Percentiles rank a stretch among this genome's conserved stretches.
phyloP scores from a whole-genome alignment of 92 coral and sea anemone genomes.

The Epizoanthus stellaris region DNA sequence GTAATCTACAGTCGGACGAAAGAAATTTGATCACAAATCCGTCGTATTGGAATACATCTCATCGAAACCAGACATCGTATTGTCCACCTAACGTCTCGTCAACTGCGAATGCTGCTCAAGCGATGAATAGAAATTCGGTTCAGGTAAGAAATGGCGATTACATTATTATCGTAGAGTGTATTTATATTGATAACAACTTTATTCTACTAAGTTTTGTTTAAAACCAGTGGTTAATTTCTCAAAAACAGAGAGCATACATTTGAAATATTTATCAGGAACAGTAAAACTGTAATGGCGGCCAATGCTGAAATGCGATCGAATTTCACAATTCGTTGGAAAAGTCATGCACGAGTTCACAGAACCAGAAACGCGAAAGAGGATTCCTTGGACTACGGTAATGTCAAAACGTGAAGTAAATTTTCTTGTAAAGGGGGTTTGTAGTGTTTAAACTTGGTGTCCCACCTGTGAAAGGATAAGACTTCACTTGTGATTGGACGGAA shows the following conservation, averaged over 20 bases:
- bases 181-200: conserved; percentile 32
- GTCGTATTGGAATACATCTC: conserved; percentile 33
- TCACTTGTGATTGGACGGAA: conserved; percentile 69
- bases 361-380: conserved; percentile 25
- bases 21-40: conserved; percentile 75
- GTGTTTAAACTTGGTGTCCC: conserved; percentile 76
- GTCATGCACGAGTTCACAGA: conserved; percentile 26
- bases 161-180: conserved; percentile 51
- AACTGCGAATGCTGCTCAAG: conserved; percentile 65
- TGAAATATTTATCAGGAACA: conserved; percentile 86
- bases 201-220: conserved; percentile 8
- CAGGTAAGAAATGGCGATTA: conserved; percentile 72
- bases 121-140: conserved; percentile 71
- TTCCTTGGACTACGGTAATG: conserved; percentile 16
- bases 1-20: conserved; percentile 78
- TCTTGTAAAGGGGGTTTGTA: conserved; percentile 56
- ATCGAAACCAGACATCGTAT: conserved; percentile 46
- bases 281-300: conserved; percentile 86
- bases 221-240: conserved; percentile 34
- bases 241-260: conserved; percentile 61
- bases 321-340: conserved; percentile 67
- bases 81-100: conserved; percentile 65
- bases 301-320: conserved; percentile 81
- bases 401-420: conserved; percentile 41
- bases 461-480: conserved; percentile 60